Evolutionary conservation across 2,797 vertebrate species (phyloP).

Genomic region (Phalloptychus januarius): DNA sequence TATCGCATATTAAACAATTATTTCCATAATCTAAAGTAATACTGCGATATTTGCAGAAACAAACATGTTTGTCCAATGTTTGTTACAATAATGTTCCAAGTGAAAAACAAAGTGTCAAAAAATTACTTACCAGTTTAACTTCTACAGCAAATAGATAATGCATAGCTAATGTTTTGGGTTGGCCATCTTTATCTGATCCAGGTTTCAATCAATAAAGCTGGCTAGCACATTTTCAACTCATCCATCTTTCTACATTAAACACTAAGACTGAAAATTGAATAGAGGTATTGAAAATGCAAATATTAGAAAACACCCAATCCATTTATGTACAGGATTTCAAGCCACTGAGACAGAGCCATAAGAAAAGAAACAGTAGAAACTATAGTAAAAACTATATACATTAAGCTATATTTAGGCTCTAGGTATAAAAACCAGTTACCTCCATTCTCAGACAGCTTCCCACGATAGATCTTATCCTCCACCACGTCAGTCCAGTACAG

Average conservation of each 20-base stretch:
- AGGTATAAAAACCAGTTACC: conserved; percentile 70
- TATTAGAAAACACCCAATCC: not conserved
- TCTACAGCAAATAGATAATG: no score
- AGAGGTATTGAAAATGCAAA: not conserved
- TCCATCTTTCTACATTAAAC: not conserved
- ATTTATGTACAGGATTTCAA: not conserved
- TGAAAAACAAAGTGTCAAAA: not conserved
- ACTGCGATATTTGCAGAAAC: not conserved
- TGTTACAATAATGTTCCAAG: not conserved
- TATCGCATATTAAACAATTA: not conserved
- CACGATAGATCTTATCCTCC: conserved; percentile 98
- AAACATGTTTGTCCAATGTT: not conserved
- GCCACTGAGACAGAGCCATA: not conserved
- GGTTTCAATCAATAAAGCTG: not conserved
- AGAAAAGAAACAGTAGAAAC: not conserved
- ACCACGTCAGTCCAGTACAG: conserved; percentile 99
- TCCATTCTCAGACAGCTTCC: conserved; percentile 94
- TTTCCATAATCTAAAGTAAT: not conserved
- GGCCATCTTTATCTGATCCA: not conserved
- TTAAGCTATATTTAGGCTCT: not conserved
- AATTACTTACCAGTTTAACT: no score
- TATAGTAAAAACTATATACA: no score
- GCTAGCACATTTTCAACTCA: not conserved
- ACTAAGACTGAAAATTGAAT: not conserved
- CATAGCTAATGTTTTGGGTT: not conserved